Evolutionary conservation across 2,797 vertebrate genomes (phyloP).

Genomic region (Tiaroga cobitis): DNA sequence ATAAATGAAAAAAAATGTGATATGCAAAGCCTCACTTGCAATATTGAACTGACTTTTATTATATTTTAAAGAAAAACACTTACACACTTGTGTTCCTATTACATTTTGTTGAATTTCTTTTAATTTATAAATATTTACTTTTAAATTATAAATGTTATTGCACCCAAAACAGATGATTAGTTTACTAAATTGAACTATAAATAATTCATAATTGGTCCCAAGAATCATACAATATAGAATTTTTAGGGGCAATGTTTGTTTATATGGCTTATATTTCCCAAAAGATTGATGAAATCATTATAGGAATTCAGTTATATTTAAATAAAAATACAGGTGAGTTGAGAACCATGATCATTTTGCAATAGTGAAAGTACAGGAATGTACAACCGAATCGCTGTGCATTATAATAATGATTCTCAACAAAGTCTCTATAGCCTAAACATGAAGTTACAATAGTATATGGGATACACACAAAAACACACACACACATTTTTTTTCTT

Average conservation of each 20-base stretch:
- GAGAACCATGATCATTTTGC: too few species aligned
- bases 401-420: constrained; percentile 18
- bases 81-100: not conserved
- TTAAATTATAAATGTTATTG: not conserved
- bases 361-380: too few species aligned
- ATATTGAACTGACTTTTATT: not conserved
- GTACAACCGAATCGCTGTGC: not conserved
- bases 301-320: not conserved
- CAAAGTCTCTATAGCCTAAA: not conserved
- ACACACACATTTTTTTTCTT: constrained; percentile 55
- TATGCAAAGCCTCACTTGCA: constrained; percentile 11
- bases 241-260: constrained; percentile 10
- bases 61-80: not conserved
- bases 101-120: not conserved
- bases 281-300: constrained; percentile 10
- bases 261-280: constrained; percentile 37
- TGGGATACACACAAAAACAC: constrained; percentile 24
- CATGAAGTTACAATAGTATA: constrained; percentile 7
- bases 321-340: too few species aligned
- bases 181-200: not conserved
- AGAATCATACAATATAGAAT: constrained; percentile 2
- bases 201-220: constrained; percentile 11
- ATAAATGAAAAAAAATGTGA: not conserved
- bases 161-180: not conserved
- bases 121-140: not conserved